Conservation (phyloP, 2,797 vertebrate genomes). For the Halcyon leucocephala region DNA sequence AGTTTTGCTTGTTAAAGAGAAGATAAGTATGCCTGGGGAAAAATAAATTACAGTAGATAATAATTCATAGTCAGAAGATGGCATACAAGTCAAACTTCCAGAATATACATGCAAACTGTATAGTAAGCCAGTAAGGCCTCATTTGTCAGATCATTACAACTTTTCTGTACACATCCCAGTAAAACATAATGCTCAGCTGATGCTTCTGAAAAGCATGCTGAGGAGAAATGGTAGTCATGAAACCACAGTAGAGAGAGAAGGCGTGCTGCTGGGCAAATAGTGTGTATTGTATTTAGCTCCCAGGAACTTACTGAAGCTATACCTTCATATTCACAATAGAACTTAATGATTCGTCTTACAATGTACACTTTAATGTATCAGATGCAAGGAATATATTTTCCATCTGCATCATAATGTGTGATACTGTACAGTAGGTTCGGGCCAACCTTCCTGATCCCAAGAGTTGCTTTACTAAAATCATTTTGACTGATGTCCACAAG, state of each 20-base stretch:
- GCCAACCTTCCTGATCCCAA: background rate
- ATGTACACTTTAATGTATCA: background rate
- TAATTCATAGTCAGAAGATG: background rate
- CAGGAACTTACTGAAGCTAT: background rate
- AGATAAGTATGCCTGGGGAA: background rate
- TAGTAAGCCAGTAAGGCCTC: background rate
- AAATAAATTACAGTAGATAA: background rate
- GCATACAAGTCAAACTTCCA: background rate
- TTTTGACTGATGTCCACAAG: background rate
- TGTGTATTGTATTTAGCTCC: background rate
- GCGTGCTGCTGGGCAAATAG: rapidly evolving
- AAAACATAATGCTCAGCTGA: background rate
- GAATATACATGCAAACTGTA: background rate
- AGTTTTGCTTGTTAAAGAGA: background rate
- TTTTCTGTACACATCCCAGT: background rate
- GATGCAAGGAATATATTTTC: background rate
- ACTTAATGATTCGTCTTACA: background rate
- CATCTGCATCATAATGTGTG: background rate
- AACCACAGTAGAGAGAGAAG: background rate
- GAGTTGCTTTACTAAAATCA: background rate
- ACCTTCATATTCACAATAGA: background rate
- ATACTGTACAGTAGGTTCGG: background rate
- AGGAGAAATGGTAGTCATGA: background rate
- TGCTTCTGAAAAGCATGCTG: background rate
- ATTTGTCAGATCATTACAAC: background rate